A percentile compares a stretch with the other conserved stretches of the same genome.
These are phyloP conservation scores for Tauraco erythrolophus DNA, from an alignment of 2,113 vertebrate species.

Conservation along the genomic window DNA sequence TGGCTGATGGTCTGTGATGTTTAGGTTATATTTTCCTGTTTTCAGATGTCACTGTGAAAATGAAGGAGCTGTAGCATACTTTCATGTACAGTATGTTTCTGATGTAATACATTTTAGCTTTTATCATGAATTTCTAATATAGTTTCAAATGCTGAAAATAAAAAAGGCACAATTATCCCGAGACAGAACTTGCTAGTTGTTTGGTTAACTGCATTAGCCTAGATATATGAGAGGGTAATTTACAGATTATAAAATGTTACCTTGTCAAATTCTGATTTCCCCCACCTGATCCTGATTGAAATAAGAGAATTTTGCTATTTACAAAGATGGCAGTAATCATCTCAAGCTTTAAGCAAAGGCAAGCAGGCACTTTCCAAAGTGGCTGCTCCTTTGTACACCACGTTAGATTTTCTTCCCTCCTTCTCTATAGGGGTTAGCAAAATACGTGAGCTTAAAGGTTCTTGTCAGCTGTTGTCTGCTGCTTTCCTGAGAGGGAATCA, in stretches of 20 bases:
- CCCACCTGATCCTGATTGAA: not conserved
- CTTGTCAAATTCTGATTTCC: not conserved
- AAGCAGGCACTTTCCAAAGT: not conserved
- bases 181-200: not conserved
- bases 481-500: not conserved
- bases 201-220: not conserved
- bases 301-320: not conserved
- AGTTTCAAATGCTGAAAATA: not conserved
- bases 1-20: not conserved
- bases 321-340: not conserved
- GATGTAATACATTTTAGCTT: not conserved
- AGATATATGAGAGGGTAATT: not conserved
- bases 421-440: not conserved
- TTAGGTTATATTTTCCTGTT: slow-evolving; percentile 47
- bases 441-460: not conserved
- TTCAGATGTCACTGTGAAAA: slow-evolving; percentile 3
- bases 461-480: not conserved
- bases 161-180: not conserved
- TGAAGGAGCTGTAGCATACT: not conserved
- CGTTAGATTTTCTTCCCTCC: not conserved
- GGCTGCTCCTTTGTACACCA: not conserved
- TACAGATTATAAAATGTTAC: not conserved
- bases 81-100: not conserved
- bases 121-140: not conserved
- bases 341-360: not conserved